Percentiles rank a stretch among this genome's conserved stretches.
Evolutionary conservation across 2,797 vertebrate genomes (phyloP).

Genomic region (Amblyopsis hoosieri): DNA sequence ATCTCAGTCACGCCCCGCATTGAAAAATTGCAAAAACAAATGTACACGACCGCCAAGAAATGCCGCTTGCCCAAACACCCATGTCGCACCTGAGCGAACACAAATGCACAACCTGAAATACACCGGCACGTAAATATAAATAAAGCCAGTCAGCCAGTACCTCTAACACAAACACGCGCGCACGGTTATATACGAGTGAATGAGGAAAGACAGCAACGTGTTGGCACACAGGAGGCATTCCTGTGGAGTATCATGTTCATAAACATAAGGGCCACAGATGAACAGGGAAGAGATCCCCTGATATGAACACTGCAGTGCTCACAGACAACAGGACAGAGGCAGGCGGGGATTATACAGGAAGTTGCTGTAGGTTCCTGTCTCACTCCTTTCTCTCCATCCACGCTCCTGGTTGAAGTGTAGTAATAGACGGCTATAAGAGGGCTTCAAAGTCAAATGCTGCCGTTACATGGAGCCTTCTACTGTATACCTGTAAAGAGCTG

Average conservation of each 20-base stretch:
- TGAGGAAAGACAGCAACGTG: conserved; percentile 77
- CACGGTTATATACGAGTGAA: conserved; percentile 51
- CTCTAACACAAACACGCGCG: conserved; percentile 41
- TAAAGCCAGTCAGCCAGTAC: conserved; percentile 49
- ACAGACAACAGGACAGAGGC: conserved; percentile 68
- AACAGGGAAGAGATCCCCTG: conserved; percentile 71
- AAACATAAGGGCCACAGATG: conserved; percentile 76
- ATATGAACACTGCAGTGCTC: conserved; percentile 76
- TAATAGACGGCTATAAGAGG: no score
- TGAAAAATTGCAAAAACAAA: conserved; percentile 43
- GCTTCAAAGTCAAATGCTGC: no score
- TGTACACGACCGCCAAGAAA: conserved; percentile 5
- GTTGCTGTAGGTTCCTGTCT: background rate
- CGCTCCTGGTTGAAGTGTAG: no score
- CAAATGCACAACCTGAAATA: conserved; percentile 27
- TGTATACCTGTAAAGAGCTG: no score
- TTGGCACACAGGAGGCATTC: conserved; percentile 77
- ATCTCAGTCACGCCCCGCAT: conserved; percentile 50
- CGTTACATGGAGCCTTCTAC: no score
- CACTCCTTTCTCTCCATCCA: background rate
- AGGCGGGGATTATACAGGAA: conserved; percentile 61
- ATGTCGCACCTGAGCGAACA: conserved; percentile 26
- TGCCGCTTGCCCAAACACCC: conserved; percentile 31
- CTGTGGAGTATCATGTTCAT: conserved; percentile 79
- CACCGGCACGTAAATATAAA: conserved; percentile 51